Percentiles rank a stretch among this genome's conserved stretches.
phyloP scores from a whole-genome alignment of 2,888 invertebrate genomes.

The Tipula unca region DNA sequence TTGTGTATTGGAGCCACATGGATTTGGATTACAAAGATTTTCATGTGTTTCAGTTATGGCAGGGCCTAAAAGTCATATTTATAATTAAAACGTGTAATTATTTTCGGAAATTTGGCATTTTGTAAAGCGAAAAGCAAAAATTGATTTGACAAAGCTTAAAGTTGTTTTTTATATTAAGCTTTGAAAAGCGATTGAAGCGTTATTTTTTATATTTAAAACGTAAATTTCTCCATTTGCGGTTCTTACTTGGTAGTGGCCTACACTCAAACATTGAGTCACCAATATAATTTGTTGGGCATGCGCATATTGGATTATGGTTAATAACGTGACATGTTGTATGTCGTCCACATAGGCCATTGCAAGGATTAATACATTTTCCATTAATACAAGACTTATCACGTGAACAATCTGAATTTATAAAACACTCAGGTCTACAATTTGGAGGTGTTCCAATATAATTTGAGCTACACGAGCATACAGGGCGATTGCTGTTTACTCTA shows the following conservation, averaged over 20 bases:
- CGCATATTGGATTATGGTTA: constrained; percentile 70
- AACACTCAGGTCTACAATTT: constrained; percentile 67
- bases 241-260: constrained; percentile 41
- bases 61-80: constrained; percentile 26
- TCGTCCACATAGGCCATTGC: constrained; percentile 63
- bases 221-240: constrained; percentile 23
- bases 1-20: constrained; percentile 56
- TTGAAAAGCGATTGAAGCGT: not conserved
- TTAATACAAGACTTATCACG: constrained; percentile 63
- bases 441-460: constrained; percentile 65
- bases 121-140: not conserved
- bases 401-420: constrained; percentile 65
- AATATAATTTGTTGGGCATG: constrained; percentile 55
- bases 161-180: not conserved
- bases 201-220: not conserved
- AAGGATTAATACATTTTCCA: constrained; percentile 67
- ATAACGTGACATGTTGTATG: constrained; percentile 63
- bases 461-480: constrained; percentile 64
- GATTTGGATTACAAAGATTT: constrained; percentile 54
- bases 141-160: not conserved
- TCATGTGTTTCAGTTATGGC: constrained; percentile 30
- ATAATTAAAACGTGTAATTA: not conserved
- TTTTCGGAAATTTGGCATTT: not conserved
- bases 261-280: constrained; percentile 73
- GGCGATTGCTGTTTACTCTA: constrained; percentile 50